Conservation (phyloP, 1,140 invertebrate species). For the Bemisia tabaci region DNA sequence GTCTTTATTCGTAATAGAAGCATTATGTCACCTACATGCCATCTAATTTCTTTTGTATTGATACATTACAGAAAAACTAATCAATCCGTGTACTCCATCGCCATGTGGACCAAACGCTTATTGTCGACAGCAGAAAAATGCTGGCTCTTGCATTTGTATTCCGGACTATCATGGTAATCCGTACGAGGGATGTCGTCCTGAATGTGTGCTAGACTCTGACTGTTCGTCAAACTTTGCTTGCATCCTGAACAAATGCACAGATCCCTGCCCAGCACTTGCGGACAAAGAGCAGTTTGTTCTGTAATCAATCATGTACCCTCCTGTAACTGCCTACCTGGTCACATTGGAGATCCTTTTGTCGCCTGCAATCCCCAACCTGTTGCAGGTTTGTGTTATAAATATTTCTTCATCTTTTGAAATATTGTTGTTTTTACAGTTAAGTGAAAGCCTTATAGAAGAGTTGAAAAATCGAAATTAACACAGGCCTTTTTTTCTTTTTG, state of each 20-base stretch:
- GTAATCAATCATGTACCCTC: constrained; percentile 49
- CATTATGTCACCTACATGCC: no score
- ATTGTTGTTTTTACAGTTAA: no score
- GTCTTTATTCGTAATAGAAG: no score
- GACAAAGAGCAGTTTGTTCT: constrained; percentile 33
- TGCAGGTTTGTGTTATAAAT: constrained; percentile 9
- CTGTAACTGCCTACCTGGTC: constrained; percentile 41
- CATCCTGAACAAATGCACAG: constrained; percentile 29
- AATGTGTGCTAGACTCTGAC: constrained; percentile 41
- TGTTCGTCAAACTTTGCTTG: constrained; percentile 37
- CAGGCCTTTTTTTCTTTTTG: no score
- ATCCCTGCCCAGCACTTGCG: constrained; percentile 44
- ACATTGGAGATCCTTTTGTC: constrained; percentile 37
- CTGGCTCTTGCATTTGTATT: constrained; percentile 45
- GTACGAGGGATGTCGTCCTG: constrained; percentile 35
- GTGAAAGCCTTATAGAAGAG: no score
- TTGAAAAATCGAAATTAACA: no score
- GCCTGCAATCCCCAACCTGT: constrained; percentile 25
- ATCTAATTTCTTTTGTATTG: no score
- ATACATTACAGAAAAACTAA: constrained; percentile 10
- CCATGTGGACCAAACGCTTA: constrained; percentile 53
- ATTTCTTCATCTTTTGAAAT: no score
- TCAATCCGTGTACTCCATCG: constrained; percentile 40
- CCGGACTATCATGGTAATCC: constrained; percentile 44
- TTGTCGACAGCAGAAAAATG: constrained; percentile 36